A percentile compares a stretch with the other conserved stretches of the same genome.
These are phyloP conservation scores for Coelinius sp. DNA, from an alignment of 2,888 invertebrate genomes.

Conservation along the genomic window DNA sequence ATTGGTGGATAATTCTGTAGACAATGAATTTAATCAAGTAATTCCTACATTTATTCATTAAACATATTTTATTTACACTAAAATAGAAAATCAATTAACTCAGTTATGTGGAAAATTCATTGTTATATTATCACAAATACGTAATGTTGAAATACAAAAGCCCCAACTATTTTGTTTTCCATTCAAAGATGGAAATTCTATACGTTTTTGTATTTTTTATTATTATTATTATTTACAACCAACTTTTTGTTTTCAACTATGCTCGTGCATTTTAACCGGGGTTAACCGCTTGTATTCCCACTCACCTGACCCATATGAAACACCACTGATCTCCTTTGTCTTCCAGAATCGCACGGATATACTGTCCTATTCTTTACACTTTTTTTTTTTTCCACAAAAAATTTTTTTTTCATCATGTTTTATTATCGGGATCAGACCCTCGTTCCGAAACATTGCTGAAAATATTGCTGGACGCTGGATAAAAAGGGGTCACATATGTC, in stretches of 20 bases:
- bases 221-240: too few relatives aligned
- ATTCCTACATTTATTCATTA: background rate
- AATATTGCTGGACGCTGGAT: constrained; percentile 38
- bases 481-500: constrained; percentile 22
- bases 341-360: constrained; percentile 11
- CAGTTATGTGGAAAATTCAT: background rate
- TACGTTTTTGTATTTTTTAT: background rate
- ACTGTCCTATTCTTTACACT: constrained; percentile 29
- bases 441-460: constrained; percentile 35
- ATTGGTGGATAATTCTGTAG: too few relatives aligned
- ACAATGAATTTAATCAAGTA: background rate
- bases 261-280: background rate
- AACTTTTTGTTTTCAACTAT: constrained; percentile 5
- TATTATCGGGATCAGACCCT: constrained; percentile 23
- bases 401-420: background rate
- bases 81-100: background rate
- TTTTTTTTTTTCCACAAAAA: background rate
- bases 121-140: background rate
- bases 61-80: background rate
- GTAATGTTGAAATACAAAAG: background rate
- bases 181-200: background rate
- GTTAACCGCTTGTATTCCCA: constrained; percentile 19
- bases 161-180: background rate
- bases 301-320: constrained; percentile 29
- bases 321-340: constrained; percentile 29